A percentile compares a stretch with the other conserved stretches of the same genome.
Conservation (phyloP, 2,888 invertebrate species). For the Nesidiocoris tenuis region DNA sequence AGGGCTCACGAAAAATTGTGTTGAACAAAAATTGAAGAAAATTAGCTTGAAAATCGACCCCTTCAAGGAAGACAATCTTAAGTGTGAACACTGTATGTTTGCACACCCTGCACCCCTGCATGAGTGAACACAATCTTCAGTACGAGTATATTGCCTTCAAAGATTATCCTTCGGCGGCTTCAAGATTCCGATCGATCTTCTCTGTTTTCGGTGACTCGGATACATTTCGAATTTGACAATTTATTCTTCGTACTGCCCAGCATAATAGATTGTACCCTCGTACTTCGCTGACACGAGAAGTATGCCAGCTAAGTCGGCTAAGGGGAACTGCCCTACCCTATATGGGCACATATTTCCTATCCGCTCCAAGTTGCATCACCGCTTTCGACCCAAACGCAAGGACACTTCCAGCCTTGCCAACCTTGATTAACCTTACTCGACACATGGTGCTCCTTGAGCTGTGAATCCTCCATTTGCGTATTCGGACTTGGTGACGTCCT, state of each 20-base stretch:
- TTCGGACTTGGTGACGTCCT: no score
- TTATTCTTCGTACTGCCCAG: no score
- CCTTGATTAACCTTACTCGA: slow-evolving; percentile 42
- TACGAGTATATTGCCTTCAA: no score
- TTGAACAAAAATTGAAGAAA: no score
- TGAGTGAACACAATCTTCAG: no score
- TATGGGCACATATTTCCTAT: slow-evolving; percentile 42
- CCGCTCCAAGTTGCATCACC: slow-evolving; percentile 40
- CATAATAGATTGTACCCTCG: background rate
- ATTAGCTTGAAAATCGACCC: no score
- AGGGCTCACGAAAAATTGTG: no score
- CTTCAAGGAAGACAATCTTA: no score
- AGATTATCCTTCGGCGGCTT: no score
- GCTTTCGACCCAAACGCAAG: slow-evolving; percentile 38
- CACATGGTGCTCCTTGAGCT: background rate
- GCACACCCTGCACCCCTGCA: no score
- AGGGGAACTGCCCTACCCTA: slow-evolving; percentile 43
- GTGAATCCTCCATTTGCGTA: slow-evolving; percentile 12
- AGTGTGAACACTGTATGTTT: no score
- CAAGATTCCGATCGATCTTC: background rate
- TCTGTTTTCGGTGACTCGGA: background rate
- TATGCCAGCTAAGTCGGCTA: slow-evolving; percentile 40
- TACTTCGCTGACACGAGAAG: slow-evolving; percentile 17
- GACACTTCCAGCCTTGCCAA: slow-evolving; percentile 40
- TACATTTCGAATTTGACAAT: background rate